These are phyloP conservation scores for Epinotia brunnichana DNA, from an alignment of 2,888 invertebrate species.

Conservation along the genomic window DNA sequence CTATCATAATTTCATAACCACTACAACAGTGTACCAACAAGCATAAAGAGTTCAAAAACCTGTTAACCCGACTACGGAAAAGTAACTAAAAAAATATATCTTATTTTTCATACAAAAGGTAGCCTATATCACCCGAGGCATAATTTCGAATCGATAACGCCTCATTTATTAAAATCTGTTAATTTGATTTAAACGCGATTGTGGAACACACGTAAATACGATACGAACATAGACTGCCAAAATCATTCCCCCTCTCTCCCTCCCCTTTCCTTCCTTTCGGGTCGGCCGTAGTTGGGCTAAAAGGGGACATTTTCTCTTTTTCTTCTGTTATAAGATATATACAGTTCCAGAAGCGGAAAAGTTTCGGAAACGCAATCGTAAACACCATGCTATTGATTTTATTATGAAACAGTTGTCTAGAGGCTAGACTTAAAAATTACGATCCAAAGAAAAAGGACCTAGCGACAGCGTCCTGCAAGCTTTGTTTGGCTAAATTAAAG, in stretches of 20 bases:
- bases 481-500: constrained; percentile 62
- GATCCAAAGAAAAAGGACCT: constrained; percentile 78
- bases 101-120: no score
- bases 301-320: constrained; percentile 74
- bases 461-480: constrained; percentile 63
- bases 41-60: no score
- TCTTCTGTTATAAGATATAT: constrained; percentile 71
- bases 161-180: no score
- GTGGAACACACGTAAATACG: no score
- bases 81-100: no score
- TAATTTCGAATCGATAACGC: no score
- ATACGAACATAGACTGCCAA: no score
- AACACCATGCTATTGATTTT: constrained; percentile 53
- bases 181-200: no score
- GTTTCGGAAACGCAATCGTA: constrained; percentile 67
- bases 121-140: no score
- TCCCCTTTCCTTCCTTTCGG: constrained; percentile 73
- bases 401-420: constrained; percentile 61
- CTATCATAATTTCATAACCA: constrained; percentile 59
- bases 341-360: constrained; percentile 74
- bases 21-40: constrained; percentile 68
- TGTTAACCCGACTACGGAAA: no score
- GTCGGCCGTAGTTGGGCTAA: constrained; percentile 64
- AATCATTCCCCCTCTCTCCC: no score
- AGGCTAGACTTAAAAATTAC: constrained; percentile 69